phyloP scores from a whole-genome alignment of 2,113 vertebrate species.

The Microcebus murinus region DNA sequence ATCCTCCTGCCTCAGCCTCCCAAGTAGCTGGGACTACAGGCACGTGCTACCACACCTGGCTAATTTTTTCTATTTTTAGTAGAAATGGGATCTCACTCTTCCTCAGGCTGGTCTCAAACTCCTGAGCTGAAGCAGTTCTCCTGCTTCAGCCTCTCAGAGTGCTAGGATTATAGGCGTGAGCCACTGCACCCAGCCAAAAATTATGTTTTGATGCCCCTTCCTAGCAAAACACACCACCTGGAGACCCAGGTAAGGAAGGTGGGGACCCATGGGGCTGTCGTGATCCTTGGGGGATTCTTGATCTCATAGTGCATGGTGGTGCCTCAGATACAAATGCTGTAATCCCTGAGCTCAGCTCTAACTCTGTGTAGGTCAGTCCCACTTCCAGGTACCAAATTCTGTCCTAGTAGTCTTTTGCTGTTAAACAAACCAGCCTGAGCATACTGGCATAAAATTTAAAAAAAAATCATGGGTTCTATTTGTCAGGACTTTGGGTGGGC shows the following conservation, averaged over 20 bases:
- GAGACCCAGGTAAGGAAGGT: background rate
- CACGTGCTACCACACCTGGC: too few relatives aligned
- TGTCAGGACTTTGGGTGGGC: background rate
- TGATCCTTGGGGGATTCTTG: background rate
- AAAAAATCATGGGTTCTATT: background rate
- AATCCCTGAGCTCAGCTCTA: background rate
- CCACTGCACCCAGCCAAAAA: background rate
- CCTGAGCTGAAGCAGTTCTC: background rate
- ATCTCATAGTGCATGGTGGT: background rate
- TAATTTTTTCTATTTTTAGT: background rate
- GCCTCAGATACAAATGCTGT: background rate
- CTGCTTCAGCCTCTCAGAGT: background rate
- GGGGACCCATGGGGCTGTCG: accelerated
- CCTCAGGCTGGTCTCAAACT: background rate
- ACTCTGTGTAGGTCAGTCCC: background rate
- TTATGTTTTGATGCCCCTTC: background rate
- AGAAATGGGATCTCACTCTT: background rate
- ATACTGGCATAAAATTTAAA: background rate
- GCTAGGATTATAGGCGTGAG: background rate
- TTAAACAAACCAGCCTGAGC: background rate
- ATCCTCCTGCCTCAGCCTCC: too few relatives aligned
- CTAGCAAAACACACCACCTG: background rate
- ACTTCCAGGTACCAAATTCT: background rate
- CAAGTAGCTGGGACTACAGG: too few relatives aligned
- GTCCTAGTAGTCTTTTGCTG: background rate